phyloP scores from a whole-genome alignment of 2,113 vertebrate species.

The Paramormyrops kingsleyae region DNA sequence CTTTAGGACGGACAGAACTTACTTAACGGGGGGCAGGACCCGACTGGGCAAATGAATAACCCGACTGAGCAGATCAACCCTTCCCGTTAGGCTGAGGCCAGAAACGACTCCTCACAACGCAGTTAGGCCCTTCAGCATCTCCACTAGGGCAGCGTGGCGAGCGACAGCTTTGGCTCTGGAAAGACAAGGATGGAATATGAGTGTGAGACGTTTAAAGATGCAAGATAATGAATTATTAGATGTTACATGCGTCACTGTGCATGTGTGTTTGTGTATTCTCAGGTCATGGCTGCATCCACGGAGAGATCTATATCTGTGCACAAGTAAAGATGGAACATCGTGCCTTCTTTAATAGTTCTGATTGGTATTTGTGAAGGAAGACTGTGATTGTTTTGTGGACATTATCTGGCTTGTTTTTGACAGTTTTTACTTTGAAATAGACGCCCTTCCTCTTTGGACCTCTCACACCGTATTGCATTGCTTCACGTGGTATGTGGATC shows the following conservation, averaged over 20 bases:
- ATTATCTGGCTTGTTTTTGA: background rate
- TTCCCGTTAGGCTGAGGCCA: background rate
- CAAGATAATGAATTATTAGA: background rate
- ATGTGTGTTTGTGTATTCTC: background rate
- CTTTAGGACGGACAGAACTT: background rate
- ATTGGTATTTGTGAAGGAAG: background rate
- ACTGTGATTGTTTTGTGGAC: background rate
- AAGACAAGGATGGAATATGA: background rate
- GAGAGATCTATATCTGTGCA: background rate
- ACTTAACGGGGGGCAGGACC: background rate
- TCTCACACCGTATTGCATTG: background rate
- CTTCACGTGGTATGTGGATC: background rate
- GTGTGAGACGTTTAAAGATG: background rate
- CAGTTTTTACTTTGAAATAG: background rate
- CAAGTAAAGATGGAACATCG: background rate
- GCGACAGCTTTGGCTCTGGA: background rate
- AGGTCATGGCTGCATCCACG: background rate
- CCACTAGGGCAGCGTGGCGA: background rate
- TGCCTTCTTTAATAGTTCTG: background rate
- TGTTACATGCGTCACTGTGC: background rate
- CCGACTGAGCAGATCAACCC: background rate
- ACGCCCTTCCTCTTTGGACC: background rate
- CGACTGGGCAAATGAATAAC: background rate
- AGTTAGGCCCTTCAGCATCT: background rate
- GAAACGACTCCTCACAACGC: background rate